These are phyloP conservation scores for Salpingus planirostris DNA, from an alignment of 2,888 invertebrate genomes.

Conservation along the genomic window DNA sequence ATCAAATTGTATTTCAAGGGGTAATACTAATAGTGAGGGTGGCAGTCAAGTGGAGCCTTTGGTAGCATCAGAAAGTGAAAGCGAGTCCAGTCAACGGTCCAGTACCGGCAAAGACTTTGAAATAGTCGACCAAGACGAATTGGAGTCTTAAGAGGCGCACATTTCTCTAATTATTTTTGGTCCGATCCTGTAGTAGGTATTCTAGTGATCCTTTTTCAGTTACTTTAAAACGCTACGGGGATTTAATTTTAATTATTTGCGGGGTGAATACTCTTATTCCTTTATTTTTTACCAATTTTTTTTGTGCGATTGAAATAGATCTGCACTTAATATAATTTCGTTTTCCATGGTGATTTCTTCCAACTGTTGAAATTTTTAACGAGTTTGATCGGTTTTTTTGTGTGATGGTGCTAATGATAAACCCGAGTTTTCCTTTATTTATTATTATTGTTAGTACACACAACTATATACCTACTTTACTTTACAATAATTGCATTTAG, in stretches of 20 bases:
- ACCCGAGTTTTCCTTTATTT: no score
- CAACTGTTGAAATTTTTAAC: no score
- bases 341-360: no score
- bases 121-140: slow-evolving; percentile 67
- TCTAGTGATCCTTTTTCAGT: neutral
- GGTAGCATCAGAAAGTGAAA: slow-evolving; percentile 66
- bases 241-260: neutral
- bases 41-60: no score
- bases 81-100: slow-evolving; percentile 69
- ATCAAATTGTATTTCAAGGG: neutral
- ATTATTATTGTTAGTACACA: no score
- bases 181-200: neutral
- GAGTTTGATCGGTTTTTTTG: no score
- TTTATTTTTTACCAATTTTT: no score
- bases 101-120: slow-evolving; percentile 83
- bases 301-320: no score
- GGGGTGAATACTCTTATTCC: no score
- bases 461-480: no score
- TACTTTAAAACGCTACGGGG: neutral
- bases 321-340: no score
- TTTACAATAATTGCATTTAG: slow-evolving; percentile 14
- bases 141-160: slow-evolving; percentile 38
- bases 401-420: no score
- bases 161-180: neutral
- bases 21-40: slow-evolving; percentile 1